Evolutionary conservation across 2,888 invertebrate species (phyloP).

Genomic region (Agonopterix subpropinquella): DNA sequence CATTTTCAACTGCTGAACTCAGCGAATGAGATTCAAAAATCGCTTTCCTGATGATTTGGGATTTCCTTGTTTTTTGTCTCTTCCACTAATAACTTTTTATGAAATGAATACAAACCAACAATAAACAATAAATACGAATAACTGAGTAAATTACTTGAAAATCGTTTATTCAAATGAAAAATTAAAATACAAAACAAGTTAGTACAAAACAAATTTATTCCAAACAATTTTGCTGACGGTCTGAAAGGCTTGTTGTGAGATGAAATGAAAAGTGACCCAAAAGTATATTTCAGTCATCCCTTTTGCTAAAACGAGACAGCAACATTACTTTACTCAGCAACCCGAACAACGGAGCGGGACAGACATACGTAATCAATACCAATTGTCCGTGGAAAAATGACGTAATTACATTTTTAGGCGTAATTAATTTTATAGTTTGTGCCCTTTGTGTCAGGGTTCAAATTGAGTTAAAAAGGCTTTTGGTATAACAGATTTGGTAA

Average conservation of each 20-base stretch:
- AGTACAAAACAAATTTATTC: too few relatives aligned
- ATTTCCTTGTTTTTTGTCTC: too few relatives aligned
- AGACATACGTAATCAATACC: slow-evolving; percentile 5
- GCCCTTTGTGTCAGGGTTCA: not conserved
- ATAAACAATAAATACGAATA: too few relatives aligned
- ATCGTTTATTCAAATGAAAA: too few relatives aligned
- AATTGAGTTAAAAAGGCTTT: not conserved
- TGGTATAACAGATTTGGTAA: not conserved
- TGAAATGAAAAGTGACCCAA: slow-evolving; percentile 24
- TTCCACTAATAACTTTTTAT: too few relatives aligned
- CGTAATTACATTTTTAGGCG: slow-evolving; percentile 1
- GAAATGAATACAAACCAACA: too few relatives aligned
- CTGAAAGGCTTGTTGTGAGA: slow-evolving; percentile 13
- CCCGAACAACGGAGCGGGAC: slow-evolving; percentile 10
- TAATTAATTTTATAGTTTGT: slow-evolving; percentile 5
- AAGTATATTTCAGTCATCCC: slow-evolving; percentile 19
- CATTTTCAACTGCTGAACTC: too few relatives aligned
- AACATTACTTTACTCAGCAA: not conserved
- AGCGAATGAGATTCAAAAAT: too few relatives aligned
- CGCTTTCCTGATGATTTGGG: too few relatives aligned
- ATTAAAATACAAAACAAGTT: too few relatives aligned
- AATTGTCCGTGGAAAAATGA: slow-evolving; percentile 3
- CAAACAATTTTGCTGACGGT: slow-evolving; percentile 10
- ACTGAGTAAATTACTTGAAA: too few relatives aligned
- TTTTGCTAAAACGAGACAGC: slow-evolving; percentile 12